Conservation (phyloP, 2,888 invertebrate genomes). For the Tigriopus californicus region DNA sequence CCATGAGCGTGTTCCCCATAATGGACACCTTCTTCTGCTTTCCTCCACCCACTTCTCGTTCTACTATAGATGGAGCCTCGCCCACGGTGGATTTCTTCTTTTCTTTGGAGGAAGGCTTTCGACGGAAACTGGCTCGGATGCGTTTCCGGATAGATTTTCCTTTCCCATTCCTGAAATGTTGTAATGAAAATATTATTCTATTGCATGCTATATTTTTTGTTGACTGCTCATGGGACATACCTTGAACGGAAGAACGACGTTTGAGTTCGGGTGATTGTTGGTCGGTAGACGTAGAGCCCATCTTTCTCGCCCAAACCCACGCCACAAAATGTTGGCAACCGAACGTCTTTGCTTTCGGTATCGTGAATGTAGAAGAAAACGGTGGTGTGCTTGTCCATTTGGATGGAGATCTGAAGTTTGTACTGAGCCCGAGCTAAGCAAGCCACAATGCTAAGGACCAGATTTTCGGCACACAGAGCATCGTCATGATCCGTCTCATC, state of each 20-base stretch:
- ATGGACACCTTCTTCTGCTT: no score
- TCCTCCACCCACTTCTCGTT: background rate
- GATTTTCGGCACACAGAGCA: background rate
- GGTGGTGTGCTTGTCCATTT: background rate
- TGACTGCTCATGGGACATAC: background rate
- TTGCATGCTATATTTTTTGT: no score
- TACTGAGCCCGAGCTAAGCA: constrained; percentile 8
- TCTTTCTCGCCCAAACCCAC: constrained; percentile 10
- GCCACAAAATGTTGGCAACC: constrained; percentile 2
- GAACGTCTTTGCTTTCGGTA: background rate
- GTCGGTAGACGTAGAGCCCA: constrained; percentile 9
- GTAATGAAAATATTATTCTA: no score
- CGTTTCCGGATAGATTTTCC: constrained; percentile 1
- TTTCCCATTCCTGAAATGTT: background rate
- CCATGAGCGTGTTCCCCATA: no score
- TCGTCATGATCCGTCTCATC: constrained; percentile 3
- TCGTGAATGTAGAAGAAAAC: constrained; percentile 21
- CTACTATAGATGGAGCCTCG: background rate
- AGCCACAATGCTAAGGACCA: background rate
- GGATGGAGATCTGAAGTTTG: constrained; percentile 7
- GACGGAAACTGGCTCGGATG: background rate
- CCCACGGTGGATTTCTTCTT: background rate
- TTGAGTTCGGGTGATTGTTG: constrained; percentile 24
- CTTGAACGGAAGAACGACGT: constrained; percentile 11
- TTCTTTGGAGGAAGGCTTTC: background rate